Evolutionary conservation across 64 coral and sea anemone species (phyloP).

Genomic region (Pocillopora verrucosa): DNA sequence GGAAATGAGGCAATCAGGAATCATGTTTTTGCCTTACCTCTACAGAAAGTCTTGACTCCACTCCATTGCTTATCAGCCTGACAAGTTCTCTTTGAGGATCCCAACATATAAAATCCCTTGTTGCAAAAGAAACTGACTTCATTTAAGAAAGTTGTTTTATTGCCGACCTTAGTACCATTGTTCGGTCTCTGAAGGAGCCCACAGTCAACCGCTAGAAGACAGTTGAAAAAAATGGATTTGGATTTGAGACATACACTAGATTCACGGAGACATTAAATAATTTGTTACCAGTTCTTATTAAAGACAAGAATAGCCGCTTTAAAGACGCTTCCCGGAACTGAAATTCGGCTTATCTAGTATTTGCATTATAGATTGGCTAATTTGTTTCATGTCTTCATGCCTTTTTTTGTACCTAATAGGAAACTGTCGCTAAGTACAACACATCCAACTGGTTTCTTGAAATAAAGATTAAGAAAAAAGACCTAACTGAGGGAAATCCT

Average conservation of each 20-base stretch:
- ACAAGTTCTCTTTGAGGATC: slow-evolving; percentile 39
- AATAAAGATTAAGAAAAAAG: too few species aligned
- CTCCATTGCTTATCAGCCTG: slow-evolving; percentile 60
- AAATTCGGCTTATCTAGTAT: too few species aligned
- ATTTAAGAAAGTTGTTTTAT: slow-evolving; percentile 16
- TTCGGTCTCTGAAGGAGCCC: slow-evolving; percentile 11
- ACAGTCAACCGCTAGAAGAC: slow-evolving; percentile 36
- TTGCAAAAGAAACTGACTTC: slow-evolving; percentile 25
- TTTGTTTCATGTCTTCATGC: too few species aligned
- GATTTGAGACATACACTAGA: not conserved
- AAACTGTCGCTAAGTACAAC: too few species aligned
- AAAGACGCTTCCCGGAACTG: too few species aligned
- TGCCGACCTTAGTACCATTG: slow-evolving; percentile 21
- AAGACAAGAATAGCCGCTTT: not conserved
- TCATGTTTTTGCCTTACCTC: slow-evolving; percentile 15
- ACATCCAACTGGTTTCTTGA: too few species aligned
- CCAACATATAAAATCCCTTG: slow-evolving; percentile 46
- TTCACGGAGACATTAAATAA: not conserved
- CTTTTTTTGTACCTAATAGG: too few species aligned
- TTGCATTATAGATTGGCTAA: too few species aligned
- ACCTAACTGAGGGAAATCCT: too few species aligned
- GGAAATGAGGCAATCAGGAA: not conserved
- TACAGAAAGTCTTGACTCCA: slow-evolving; percentile 30
- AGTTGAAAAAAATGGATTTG: not conserved
- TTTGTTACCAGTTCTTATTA: not conserved